Conservation (phyloP, 1,140 invertebrate genomes). For the Tachypleus tridentatus region DNA sequence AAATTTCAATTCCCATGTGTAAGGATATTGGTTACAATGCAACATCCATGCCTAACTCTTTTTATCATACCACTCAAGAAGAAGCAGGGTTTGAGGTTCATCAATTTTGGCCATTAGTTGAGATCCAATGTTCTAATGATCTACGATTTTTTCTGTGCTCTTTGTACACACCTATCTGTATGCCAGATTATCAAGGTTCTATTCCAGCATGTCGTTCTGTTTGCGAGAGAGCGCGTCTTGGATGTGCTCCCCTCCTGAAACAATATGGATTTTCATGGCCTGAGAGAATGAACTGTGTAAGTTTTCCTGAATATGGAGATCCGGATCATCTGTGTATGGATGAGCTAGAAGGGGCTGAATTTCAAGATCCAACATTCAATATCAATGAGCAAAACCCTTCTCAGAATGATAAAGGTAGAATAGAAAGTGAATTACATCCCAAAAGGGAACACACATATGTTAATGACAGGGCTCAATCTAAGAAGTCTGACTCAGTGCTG, state of each 20-base stretch:
- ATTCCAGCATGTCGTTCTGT: conserved; percentile 87
- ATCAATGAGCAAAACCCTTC: too few species aligned
- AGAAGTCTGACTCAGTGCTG: too few species aligned
- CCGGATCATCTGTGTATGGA: conserved; percentile 85
- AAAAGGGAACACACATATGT: too few species aligned
- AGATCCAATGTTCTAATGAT: conserved; percentile 65
- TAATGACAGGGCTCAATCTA: too few species aligned
- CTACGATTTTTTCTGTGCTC: conserved; percentile 58
- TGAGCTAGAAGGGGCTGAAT: conserved; percentile 36
- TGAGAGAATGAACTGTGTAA: conserved; percentile 85
- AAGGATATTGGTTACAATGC: conserved; percentile 88
- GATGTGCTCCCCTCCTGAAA: conserved; percentile 91
- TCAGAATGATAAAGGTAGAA: not conserved
- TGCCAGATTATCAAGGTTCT: conserved; percentile 72
- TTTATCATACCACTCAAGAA: conserved; percentile 86
- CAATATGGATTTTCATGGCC: conserved; percentile 96
- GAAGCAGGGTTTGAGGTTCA: conserved; percentile 57
- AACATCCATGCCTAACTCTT: conserved; percentile 90
- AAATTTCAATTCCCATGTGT: conserved; percentile 95
- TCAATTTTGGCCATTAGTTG: conserved; percentile 39
- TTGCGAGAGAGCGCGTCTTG: conserved; percentile 76
- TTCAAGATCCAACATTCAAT: not conserved
- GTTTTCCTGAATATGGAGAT: conserved; percentile 65
- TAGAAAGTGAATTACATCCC: conserved; percentile 14
- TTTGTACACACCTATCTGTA: conserved; percentile 40